phyloP scores from a whole-genome alignment of 2,888 invertebrate genomes.

The Diaprepes abbreviatus region DNA sequence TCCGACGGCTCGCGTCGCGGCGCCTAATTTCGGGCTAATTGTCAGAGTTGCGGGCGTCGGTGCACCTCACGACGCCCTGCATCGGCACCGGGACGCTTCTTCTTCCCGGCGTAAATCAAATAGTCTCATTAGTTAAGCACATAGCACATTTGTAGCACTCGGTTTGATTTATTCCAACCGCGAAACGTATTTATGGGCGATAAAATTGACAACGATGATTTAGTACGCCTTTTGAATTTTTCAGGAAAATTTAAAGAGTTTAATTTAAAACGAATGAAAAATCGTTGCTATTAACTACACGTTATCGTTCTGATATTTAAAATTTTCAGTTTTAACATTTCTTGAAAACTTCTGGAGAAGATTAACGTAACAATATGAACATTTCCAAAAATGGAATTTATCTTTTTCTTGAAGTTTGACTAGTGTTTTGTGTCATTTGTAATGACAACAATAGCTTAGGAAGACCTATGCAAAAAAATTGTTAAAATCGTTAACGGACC shows the following conservation, averaged over 20 bases:
- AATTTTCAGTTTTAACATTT: too few relatives aligned
- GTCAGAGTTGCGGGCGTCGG: slow-evolving; percentile 18
- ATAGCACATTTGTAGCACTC: slow-evolving; percentile 49
- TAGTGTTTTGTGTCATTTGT: too few relatives aligned
- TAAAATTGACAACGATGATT: slow-evolving; percentile 53
- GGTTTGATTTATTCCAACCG: slow-evolving; percentile 59
- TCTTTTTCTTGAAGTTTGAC: too few relatives aligned
- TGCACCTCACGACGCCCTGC: not conserved
- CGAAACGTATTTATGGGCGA: slow-evolving; percentile 54
- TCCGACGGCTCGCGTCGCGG: slow-evolving; percentile 21
- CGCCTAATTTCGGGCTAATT: slow-evolving; percentile 11
- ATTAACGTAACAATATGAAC: too few relatives aligned
- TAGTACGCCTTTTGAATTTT: slow-evolving; percentile 26
- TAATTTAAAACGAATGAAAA: too few relatives aligned
- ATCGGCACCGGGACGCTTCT: slow-evolving; percentile 17
- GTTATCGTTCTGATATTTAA: too few relatives aligned
- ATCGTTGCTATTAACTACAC: too few relatives aligned
- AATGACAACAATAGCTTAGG: too few relatives aligned
- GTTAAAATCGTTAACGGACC: too few relatives aligned
- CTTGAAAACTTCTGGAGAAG: too few relatives aligned
- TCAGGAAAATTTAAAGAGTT: not conserved
- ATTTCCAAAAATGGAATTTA: too few relatives aligned
- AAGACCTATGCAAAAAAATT: too few relatives aligned
- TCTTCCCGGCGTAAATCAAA: slow-evolving; percentile 43
- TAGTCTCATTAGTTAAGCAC: slow-evolving; percentile 53